Base-by-base conservation (phyloP, 1,140 invertebrate species). In the Caenorhabditis tropicalis region DNA sequence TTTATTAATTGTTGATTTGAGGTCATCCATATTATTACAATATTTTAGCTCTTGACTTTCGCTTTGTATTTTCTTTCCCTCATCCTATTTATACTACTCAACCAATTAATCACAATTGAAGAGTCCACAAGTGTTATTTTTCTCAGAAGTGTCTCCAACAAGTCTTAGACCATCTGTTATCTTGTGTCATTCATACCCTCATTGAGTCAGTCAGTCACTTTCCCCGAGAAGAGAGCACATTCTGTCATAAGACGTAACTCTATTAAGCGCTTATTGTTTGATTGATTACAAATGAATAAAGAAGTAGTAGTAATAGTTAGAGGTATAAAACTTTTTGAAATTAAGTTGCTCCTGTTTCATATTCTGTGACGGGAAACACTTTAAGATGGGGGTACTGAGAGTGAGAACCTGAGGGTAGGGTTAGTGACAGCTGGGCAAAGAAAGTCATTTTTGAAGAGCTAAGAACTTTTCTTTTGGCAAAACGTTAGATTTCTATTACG, bases 221-320 rank as follows among this genome's bases (percentile, higher is more conserved):
- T 43, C n/a, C 29, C 4, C 58, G 24, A 65, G 58, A 65, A 39
- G 24, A 12, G 24, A 10, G 21, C 19, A 24, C 65, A 74, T 74
- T 74, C 65, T 74, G 65, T 74, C 65, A 74, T n/a, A 36, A 19
- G 36, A 39, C 36, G 36, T 36, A 74, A 43, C 65, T 43, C 65
- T 74, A 74, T 74, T 74, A 74, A 24, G 36, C n/a, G 65, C 65
- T 74, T 74, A 74, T 74, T 74, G 65, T 74, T 74, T 74, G 65
- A 74, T 74, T 74, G 65, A 74, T 74, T 74, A 74, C 36, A 74
- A 74, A 74, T 74, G 65, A 74, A 74, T 74, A 33, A 5, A n/a
- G 0, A 24, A 74, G 65, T 74, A 74, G 65, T 39, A 21, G 36
- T 46, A 46, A 15, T 21, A 27, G 53, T 27, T 56, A n/a, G 21